A percentile compares a stretch with the other conserved stretches of the same genome.
phyloP scores from a whole-genome alignment of 1,140 invertebrate species.

The Psix sp. region DNA sequence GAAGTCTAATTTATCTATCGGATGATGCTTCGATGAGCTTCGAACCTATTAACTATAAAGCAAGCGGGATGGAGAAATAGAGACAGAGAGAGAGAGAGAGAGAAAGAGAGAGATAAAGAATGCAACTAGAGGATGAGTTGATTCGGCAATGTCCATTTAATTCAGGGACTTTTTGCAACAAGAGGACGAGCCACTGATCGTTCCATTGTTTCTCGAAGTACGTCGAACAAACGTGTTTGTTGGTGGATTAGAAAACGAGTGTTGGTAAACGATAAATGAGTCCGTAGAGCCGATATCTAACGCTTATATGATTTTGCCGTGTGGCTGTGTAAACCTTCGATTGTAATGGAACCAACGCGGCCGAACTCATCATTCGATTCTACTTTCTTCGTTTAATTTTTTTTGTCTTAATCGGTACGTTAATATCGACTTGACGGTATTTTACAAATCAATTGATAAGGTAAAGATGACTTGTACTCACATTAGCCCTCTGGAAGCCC shows the following conservation, averaged over 20 bases:
- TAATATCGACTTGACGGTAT: conserved; percentile 63
- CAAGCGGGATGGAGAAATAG: conserved; percentile 38
- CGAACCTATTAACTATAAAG: conserved; percentile 49
- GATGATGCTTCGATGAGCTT: conserved; percentile 22
- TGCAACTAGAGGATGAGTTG: conserved; percentile 59
- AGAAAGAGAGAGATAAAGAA: conserved; percentile 17
- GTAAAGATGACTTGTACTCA: conserved; percentile 73
- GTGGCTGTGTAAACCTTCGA: too few relatives aligned
- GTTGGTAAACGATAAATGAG: conserved; percentile 43
- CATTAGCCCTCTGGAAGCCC: conserved; percentile 84
- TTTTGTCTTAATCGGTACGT: conserved; percentile 58
- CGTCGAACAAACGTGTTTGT: conserved; percentile 46
- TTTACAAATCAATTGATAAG: conserved; percentile 36
- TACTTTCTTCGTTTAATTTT: conserved; percentile 6
- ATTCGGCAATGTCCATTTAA: conserved; percentile 76
- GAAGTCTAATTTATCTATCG: conserved; percentile 30
- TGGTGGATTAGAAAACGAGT: conserved; percentile 50
- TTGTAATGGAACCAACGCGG: conserved; percentile 58
- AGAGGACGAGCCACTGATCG: conserved; percentile 62
- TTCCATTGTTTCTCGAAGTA: conserved; percentile 58
- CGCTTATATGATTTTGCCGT: conserved; percentile 10
- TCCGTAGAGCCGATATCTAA: conserved; percentile 54
- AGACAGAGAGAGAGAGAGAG: conserved; percentile 20
- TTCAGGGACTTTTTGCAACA: conserved; percentile 65
- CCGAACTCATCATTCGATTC: conserved; percentile 42